phyloP scores from a whole-genome alignment of 2,888 invertebrate genomes.

The Seira ritae region DNA sequence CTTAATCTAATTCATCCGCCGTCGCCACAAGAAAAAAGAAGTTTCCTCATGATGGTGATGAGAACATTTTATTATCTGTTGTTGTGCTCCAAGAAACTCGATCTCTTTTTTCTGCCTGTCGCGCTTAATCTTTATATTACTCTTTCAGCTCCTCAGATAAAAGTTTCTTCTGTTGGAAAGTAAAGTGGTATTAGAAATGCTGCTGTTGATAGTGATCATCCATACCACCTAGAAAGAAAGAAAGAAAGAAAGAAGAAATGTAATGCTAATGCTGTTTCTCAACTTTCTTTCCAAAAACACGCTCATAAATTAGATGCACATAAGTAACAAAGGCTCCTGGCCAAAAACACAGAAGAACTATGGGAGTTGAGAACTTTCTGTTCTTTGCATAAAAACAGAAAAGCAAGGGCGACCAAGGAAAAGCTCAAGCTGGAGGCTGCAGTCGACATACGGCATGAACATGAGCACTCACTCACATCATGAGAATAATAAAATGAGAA shows the following conservation, averaged over 20 bases:
- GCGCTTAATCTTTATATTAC: background rate
- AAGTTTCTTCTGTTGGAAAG: background rate
- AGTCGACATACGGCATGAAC: background rate
- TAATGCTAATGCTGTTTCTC: slow-evolving; percentile 28
- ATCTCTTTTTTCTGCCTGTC: slow-evolving; percentile 12
- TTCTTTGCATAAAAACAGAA: background rate
- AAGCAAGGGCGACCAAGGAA: background rate
- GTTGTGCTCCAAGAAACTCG: slow-evolving; percentile 13
- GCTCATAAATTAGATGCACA: slow-evolving; percentile 35
- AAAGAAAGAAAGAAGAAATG: slow-evolving; percentile 27
- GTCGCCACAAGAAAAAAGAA: background rate
- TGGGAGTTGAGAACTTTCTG: background rate
- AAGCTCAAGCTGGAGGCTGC: background rate
- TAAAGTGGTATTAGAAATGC: background rate
- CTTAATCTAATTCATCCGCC: slow-evolving; percentile 11
- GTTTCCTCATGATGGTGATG: background rate
- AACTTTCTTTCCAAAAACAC: slow-evolving; percentile 43
- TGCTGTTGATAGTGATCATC: background rate
- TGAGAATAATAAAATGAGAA: slow-evolving; percentile 2
- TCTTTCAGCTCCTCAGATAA: background rate
- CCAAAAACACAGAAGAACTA: background rate
- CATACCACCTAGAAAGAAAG: background rate
- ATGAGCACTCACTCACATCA: background rate
- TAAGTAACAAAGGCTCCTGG: slow-evolving; percentile 5
- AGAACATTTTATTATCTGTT: background rate